phyloP scores from a whole-genome alignment of 2,888 invertebrate genomes.

The Nomada flava region DNA sequence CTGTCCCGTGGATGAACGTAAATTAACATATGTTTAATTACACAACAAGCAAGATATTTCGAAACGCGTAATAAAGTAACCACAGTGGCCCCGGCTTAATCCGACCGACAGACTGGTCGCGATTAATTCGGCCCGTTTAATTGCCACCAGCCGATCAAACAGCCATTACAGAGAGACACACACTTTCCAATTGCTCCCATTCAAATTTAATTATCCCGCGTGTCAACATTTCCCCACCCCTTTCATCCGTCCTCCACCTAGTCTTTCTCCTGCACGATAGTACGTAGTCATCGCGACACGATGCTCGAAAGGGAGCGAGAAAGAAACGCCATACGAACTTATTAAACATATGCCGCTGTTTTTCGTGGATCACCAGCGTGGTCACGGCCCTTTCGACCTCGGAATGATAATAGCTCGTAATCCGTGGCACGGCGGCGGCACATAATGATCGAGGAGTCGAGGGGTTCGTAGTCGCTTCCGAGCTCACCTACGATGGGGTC shows the following conservation, averaged over 20 bases:
- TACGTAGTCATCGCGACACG: background rate
- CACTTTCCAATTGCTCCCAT: slow-evolving; percentile 61
- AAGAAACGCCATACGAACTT: slow-evolving; percentile 70
- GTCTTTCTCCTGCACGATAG: no score
- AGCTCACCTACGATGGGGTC: slow-evolving; percentile 76
- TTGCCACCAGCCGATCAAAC: slow-evolving; percentile 34
- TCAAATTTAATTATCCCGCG: slow-evolving; percentile 64
- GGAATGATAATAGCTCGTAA: slow-evolving; percentile 82
- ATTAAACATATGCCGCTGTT: slow-evolving; percentile 77
- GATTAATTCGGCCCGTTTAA: slow-evolving; percentile 27
- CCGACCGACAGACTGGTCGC: background rate
- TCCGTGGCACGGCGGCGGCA: slow-evolving; percentile 75
- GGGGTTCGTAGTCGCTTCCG: slow-evolving; percentile 73
- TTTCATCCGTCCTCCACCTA: slow-evolving; percentile 15
- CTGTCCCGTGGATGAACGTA: background rate
- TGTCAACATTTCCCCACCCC: slow-evolving; percentile 40
- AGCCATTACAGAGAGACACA: slow-evolving; percentile 36
- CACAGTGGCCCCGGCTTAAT: background rate
- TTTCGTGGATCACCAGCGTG: slow-evolving; percentile 61
- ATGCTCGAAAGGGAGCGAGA: slow-evolving; percentile 21
- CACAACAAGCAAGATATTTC: background rate
- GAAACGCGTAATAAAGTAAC: background rate
- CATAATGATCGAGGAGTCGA: slow-evolving; percentile 78
- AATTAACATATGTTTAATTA: background rate
- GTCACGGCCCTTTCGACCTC: slow-evolving; percentile 74